Percentiles rank a stretch among this genome's conserved stretches.
phyloP scores from a whole-genome alignment of 2,113 vertebrate genomes.

The Rhinoderma darwinii region DNA sequence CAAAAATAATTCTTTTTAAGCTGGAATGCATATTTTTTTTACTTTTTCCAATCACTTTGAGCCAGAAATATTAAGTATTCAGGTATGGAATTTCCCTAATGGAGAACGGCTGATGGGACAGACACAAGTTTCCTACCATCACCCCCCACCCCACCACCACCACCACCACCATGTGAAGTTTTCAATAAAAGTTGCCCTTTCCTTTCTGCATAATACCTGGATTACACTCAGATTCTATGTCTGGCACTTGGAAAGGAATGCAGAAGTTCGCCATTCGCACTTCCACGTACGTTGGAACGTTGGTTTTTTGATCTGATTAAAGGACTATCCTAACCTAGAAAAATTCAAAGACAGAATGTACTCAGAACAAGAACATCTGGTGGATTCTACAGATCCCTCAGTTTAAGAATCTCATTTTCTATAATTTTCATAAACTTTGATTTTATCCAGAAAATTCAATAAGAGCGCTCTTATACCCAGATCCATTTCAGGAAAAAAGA shows the following conservation, averaged over 20 bases:
- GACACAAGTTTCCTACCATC: not conserved
- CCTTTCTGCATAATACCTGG: not conserved
- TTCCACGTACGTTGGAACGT: constrained; percentile 22
- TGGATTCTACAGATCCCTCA: not conserved
- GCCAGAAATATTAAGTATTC: constrained; percentile 36
- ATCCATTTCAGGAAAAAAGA: no score
- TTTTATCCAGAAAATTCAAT: not conserved
- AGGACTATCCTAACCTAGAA: no score
- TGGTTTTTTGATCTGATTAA: not conserved
- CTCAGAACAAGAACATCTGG: constrained; percentile 22
- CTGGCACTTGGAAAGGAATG: not conserved
- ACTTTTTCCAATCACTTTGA: not conserved
- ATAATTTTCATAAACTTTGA: not conserved
- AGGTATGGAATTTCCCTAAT: constrained; percentile 51
- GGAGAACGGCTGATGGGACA: constrained; percentile 24
- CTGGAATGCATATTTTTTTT: constrained; percentile 30
- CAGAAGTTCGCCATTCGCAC: not conserved
- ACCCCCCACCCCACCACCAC: not conserved
- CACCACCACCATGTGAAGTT: not conserved
- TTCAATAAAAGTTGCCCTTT: not conserved
- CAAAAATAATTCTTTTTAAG: constrained; percentile 48
- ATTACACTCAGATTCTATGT: not conserved
- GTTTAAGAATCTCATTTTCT: not conserved
- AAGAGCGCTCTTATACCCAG: not conserved
- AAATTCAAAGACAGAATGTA: constrained; percentile 17